phyloP scores from a whole-genome alignment of 2,797 vertebrate genomes.

The Gymnothorax javanicus region DNA sequence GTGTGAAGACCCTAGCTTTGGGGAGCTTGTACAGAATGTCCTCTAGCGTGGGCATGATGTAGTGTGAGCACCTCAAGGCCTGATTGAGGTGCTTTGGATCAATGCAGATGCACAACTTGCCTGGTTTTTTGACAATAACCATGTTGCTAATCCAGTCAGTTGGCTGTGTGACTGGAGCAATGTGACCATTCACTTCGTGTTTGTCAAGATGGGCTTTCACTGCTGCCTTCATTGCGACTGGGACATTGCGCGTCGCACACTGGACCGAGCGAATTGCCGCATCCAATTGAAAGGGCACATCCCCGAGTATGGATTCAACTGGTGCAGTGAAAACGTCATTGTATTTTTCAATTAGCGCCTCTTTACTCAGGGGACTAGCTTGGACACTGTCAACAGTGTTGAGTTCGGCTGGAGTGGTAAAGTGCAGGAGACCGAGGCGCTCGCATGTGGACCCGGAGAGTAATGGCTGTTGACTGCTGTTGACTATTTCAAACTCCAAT shows the following conservation, averaged over 20 bases:
- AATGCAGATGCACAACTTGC: not conserved
- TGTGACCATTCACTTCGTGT: conserved; percentile 33
- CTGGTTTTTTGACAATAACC: not conserved
- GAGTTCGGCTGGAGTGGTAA: conserved; percentile 26
- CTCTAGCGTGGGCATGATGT: too few relatives aligned
- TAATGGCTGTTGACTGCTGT: conserved; percentile 27
- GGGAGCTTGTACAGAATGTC: too few relatives aligned
- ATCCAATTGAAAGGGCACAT: conserved; percentile 35
- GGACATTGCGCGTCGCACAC: conserved; percentile 37
- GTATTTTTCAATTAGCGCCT: conserved; percentile 11
- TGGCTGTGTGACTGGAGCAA: conserved; percentile 20
- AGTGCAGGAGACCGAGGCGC: conserved; percentile 25
- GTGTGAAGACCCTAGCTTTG: too few relatives aligned
- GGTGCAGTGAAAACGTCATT: conserved; percentile 32
- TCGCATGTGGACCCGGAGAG: conserved; percentile 36
- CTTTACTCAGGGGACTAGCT: conserved; percentile 10
- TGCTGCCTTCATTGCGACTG: conserved; percentile 31
- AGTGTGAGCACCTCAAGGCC: too few relatives aligned
- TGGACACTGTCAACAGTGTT: not conserved
- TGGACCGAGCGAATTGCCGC: conserved; percentile 15
- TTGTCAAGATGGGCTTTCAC: conserved; percentile 30
- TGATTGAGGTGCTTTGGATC: too few relatives aligned
- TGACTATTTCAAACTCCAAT: conserved; percentile 23
- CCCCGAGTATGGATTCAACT: conserved; percentile 28
- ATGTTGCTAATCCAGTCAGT: conserved; percentile 23